These are phyloP conservation scores for Cathartes aura DNA, from an alignment of 2,113 vertebrate species.

Conservation along the genomic window DNA sequence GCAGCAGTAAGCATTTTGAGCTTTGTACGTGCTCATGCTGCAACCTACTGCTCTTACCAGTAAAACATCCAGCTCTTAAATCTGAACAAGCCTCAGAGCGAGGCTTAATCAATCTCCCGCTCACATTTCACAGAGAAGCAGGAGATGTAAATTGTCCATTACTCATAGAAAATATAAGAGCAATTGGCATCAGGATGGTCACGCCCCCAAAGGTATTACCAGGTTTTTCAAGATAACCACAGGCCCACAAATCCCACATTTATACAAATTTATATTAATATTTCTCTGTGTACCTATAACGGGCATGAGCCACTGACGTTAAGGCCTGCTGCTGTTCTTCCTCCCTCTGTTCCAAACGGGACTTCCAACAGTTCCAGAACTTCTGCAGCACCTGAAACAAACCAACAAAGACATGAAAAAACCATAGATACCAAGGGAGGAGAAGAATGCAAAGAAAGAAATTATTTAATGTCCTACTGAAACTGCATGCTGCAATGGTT, in stretches of 20 bases:
- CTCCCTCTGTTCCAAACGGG: slow-evolving; percentile 80
- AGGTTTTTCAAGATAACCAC: neutral
- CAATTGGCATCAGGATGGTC: neutral
- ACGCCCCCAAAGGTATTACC: neutral
- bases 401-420: neutral
- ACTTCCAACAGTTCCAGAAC: slow-evolving; percentile 85
- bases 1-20: neutral
- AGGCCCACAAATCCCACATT: neutral
- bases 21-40: neutral
- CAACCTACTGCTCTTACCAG: neutral
- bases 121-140: neutral
- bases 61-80: neutral
- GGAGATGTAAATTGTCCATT: neutral
- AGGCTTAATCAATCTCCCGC: neutral
- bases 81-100: neutral
- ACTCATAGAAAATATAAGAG: neutral
- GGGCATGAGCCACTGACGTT: slow-evolving; percentile 58
- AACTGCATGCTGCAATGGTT: neutral
- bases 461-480: neutral
- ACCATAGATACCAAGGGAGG: neutral
- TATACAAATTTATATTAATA: neutral
- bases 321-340: slow-evolving; percentile 71
- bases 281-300: slow-evolving; percentile 75
- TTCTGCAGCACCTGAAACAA: slow-evolving; percentile 75
- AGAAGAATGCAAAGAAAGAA: neutral